Evolutionary conservation across 2,797 vertebrate species (phyloP), one percentile per base, ranked within the genome.

Genomic region (Thripadectes ignobilis): DNA sequence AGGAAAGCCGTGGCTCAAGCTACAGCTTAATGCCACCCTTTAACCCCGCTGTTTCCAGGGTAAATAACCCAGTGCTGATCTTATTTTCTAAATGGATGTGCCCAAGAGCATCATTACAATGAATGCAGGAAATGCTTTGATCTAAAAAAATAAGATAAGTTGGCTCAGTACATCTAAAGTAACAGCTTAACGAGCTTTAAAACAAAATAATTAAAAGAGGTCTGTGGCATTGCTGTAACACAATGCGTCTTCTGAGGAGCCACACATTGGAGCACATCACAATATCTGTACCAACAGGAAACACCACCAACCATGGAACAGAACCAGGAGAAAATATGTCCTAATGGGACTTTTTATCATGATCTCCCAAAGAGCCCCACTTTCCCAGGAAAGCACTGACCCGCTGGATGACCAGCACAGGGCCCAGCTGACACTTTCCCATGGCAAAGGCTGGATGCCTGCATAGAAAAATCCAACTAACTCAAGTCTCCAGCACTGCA

Each of bases 121-220:
- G 23, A 58, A 55, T 5, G 14, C 34, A n/a, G 88, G 54, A 81
- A 96, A 68, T 0, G 2, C 92, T 93, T 88, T 91, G 91, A 94
- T 95, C 75, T 91, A 16, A 83, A 88, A 83, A 67, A 81, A 59
- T 55, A 54, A 90, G 67, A 20, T 38, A 93, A 76, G 51, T 78
- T 69, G 65, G 78, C 75, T 89, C 29, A 45, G 82, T 57, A 76
- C 10, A 23, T 46, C 55, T 65, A 65, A 92, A 95, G 87, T 21
- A 87, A 78, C 61, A 77, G 82, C 85, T 89, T 93, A 95, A 91
- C 24, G 41, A 93, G 87, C 85, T 95, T 94, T 80, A 74, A 91
- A 96, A 39, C 59, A 71, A 63, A 96, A 79, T 75, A 85, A 96
- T 95, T 91, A 89, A 67, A 77, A 22, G 2, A 36, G 78, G 63